A percentile compares a stretch with the other conserved stretches of the same genome.
Conservation (phyloP, 2,797 vertebrate genomes). For the Dicrostonyx torquatus region DNA sequence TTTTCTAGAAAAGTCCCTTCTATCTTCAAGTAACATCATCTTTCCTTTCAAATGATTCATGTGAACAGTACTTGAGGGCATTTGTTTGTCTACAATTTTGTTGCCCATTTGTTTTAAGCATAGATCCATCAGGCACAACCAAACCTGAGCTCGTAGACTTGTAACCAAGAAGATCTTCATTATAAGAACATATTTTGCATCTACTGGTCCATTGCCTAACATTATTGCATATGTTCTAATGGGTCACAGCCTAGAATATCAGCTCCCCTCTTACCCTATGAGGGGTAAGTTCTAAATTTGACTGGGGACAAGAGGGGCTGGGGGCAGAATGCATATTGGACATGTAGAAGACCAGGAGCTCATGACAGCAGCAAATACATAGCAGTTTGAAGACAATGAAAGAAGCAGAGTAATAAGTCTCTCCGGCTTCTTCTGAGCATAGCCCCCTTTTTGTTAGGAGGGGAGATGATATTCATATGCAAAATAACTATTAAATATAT, state of each 20-base stretch:
- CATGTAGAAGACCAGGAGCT: not conserved
- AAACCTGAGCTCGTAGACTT: constrained; percentile 73
- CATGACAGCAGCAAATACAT: not conserved
- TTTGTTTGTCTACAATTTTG: constrained; percentile 74
- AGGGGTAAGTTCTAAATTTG: not conserved
- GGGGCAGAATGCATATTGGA: not conserved
- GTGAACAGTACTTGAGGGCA: constrained; percentile 68
- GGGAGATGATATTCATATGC: not conserved
- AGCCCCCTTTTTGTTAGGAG: not conserved
- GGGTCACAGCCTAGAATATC: not conserved
- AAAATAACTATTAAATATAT: not conserved
- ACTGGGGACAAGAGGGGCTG: too few relatives aligned
- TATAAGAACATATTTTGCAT: not conserved
- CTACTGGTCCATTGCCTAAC: constrained; percentile 51
- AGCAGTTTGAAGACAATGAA: not conserved
- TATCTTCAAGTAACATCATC: constrained; percentile 57
- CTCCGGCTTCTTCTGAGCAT: not conserved
- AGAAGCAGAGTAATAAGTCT: not conserved
- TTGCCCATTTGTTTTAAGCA: constrained; percentile 28
- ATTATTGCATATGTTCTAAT: constrained; percentile 45
- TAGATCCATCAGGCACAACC: constrained; percentile 76
- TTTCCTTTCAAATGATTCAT: constrained; percentile 79
- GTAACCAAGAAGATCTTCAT: constrained; percentile 21
- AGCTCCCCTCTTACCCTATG: not conserved
- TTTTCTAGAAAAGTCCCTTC: constrained; percentile 58